phyloP scores from a whole-genome alignment of 2,888 invertebrate genomes.

The Sinohyriopsis cumingii region DNA sequence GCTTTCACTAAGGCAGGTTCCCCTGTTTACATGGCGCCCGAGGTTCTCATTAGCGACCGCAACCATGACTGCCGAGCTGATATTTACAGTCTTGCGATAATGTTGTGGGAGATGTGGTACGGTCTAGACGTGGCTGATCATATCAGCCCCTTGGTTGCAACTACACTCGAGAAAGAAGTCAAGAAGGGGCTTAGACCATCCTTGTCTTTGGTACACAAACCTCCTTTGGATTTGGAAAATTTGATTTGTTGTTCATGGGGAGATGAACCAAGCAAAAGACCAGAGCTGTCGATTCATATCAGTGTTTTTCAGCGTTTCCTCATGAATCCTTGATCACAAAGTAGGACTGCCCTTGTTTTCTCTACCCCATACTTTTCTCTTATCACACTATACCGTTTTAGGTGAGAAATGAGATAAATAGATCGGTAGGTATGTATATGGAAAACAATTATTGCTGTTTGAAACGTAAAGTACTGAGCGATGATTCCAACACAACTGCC shows the following conservation, averaged over 20 bases:
- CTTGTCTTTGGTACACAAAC: constrained; percentile 35
- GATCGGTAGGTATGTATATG: too few relatives aligned
- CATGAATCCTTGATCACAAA: too few relatives aligned
- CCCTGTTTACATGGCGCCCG: constrained; percentile 56
- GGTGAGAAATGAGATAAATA: too few relatives aligned
- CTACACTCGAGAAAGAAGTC: constrained; percentile 40
- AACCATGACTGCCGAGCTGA: constrained; percentile 48
- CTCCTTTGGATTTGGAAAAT: constrained; percentile 38
- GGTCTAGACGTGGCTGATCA: constrained; percentile 51
- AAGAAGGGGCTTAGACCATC: constrained; percentile 45
- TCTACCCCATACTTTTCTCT: too few relatives aligned
- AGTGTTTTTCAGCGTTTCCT: too few relatives aligned
- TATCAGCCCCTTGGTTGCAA: constrained; percentile 32
- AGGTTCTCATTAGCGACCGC: constrained; percentile 43
- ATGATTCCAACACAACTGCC: too few relatives aligned
- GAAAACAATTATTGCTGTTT: too few relatives aligned
- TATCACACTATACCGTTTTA: too few relatives aligned
- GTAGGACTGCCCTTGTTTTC: too few relatives aligned
- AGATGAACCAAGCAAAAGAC: constrained; percentile 31
- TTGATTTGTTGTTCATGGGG: constrained; percentile 46
- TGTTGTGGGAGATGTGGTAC: constrained; percentile 61
- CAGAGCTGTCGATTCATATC: constrained; percentile 6
- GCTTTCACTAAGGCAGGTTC: constrained; percentile 49
- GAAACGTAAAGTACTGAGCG: too few relatives aligned
- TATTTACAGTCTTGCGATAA: constrained; percentile 43